Conservation (phyloP, 1,140 invertebrate genomes). For the Aphelenchoides fujianensis region DNA sequence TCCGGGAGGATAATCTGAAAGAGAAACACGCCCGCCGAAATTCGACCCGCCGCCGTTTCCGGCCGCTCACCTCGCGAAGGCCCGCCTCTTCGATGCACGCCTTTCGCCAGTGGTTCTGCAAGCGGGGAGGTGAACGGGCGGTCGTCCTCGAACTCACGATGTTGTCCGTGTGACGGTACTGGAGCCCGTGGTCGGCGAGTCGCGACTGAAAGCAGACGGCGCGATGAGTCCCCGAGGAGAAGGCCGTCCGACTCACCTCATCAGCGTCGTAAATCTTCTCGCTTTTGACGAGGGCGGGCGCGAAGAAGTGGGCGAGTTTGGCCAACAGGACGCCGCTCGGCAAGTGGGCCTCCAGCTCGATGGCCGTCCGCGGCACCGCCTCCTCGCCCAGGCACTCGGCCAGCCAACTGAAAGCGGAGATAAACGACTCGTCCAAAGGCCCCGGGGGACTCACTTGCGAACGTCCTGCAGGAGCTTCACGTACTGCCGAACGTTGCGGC, state of each 20-base stretch:
- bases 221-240: neutral
- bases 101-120: neutral
- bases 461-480: slow-evolving; percentile 6
- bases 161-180: slow-evolving; percentile 79
- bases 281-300: slow-evolving; percentile 71
- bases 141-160: slow-evolving; percentile 76
- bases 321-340: slow-evolving; percentile 78
- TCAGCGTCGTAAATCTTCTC: slow-evolving; percentile 74
- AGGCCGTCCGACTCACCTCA: neutral
- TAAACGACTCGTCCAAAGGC: neutral
- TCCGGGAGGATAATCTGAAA: slow-evolving; percentile 79
- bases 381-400: slow-evolving; percentile 74
- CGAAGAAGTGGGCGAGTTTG: slow-evolving; percentile 74
- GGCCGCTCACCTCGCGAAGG: neutral
- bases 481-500: slow-evolving; percentile 9
- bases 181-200: neutral
- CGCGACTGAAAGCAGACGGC: neutral
- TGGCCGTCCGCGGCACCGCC: slow-evolving; percentile 68
- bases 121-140: slow-evolving; percentile 63
- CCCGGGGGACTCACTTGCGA: slow-evolving; percentile 7
- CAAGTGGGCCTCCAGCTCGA: slow-evolving; percentile 75
- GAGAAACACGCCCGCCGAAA: slow-evolving; percentile 23
- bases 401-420: slow-evolving; percentile 68
- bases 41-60: slow-evolving; percentile 16
- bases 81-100: neutral